Evolutionary conservation across 2,797 vertebrate genomes (phyloP).

Genomic region (Micromesistius poutassou): DNA sequence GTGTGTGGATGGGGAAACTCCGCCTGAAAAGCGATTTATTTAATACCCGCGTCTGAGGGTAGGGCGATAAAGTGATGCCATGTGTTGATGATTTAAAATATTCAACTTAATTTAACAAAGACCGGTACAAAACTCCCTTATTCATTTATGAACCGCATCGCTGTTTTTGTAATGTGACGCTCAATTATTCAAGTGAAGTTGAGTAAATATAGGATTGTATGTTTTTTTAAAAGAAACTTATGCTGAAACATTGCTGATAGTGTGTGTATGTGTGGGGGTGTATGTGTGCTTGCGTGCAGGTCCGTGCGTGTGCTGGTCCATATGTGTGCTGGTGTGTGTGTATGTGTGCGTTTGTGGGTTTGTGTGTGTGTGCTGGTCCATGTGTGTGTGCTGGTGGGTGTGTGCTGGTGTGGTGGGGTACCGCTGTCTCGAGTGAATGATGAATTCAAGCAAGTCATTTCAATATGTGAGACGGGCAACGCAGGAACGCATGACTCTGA

Average conservation of each 20-base stretch:
- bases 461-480: not conserved
- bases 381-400: conserved; percentile 8
- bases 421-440: not conserved
- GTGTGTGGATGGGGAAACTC: too few species aligned
- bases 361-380: not conserved
- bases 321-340: not conserved
- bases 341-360: conserved; percentile 17
- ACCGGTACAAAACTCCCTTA: not conserved
- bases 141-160: not conserved
- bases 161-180: not conserved
- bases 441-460: not conserved
- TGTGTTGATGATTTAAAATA: too few species aligned
- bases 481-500: conserved; percentile 47
- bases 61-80: too few species aligned
- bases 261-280: not conserved
- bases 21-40: too few species aligned
- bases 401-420: conserved; percentile 12
- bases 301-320: not conserved
- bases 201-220: not conserved
- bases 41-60: too few species aligned
- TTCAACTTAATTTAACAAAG: too few species aligned
- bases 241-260: too few species aligned
- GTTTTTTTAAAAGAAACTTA: not conserved
- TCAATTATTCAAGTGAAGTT: not conserved
- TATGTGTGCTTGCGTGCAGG: conserved; percentile 5